Evolutionary conservation across 2,888 invertebrate genomes (phyloP).

Genomic region (Liopterus haemorrhoidalis): DNA sequence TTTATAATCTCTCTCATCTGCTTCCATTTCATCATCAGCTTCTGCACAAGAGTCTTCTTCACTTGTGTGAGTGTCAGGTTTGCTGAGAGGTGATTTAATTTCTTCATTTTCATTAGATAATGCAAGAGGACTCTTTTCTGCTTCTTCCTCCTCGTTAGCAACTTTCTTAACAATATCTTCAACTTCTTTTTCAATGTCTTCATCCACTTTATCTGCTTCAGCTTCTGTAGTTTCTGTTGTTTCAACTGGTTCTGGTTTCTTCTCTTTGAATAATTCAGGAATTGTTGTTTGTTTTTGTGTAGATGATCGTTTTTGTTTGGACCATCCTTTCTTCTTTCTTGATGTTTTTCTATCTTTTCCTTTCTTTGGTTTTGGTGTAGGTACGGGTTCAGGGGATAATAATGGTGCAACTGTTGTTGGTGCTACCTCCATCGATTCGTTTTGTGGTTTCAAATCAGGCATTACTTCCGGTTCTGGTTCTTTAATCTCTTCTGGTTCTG

Average conservation of each 20-base stretch:
- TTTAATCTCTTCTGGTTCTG: slow-evolving; percentile 24
- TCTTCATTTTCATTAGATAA: slow-evolving; percentile 26
- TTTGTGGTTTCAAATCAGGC: slow-evolving; percentile 17
- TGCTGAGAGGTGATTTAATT: slow-evolving; percentile 31
- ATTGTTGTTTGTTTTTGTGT: slow-evolving; percentile 43
- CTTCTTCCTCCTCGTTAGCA: slow-evolving; percentile 21
- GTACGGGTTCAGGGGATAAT: slow-evolving; percentile 28
- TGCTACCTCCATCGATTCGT: slow-evolving; percentile 21
- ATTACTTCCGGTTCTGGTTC: slow-evolving; percentile 17
- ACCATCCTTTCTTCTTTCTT: slow-evolving; percentile 49
- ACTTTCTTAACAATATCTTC: slow-evolving; percentile 11
- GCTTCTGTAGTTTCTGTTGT: slow-evolving; percentile 27
- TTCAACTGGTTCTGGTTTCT: slow-evolving; percentile 36
- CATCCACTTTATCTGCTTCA: slow-evolving; percentile 22
- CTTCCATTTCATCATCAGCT: slow-evolving; percentile 63
- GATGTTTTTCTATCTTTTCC: slow-evolving; percentile 23
- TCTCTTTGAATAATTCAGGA: slow-evolving; percentile 42
- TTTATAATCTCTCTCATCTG: slow-evolving; percentile 53
- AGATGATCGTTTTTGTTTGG: slow-evolving; percentile 43
- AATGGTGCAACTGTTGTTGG: slow-evolving; percentile 21
- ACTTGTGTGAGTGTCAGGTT: slow-evolving; percentile 45
- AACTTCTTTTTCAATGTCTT: slow-evolving; percentile 13
- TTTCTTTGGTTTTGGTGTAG: slow-evolving; percentile 30
- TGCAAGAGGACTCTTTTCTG: slow-evolving; percentile 33
- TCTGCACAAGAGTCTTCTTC: slow-evolving; percentile 61